These are phyloP conservation scores for Perccottus glenii DNA, from an alignment of 2,113 vertebrate species.

Conservation along the genomic window DNA sequence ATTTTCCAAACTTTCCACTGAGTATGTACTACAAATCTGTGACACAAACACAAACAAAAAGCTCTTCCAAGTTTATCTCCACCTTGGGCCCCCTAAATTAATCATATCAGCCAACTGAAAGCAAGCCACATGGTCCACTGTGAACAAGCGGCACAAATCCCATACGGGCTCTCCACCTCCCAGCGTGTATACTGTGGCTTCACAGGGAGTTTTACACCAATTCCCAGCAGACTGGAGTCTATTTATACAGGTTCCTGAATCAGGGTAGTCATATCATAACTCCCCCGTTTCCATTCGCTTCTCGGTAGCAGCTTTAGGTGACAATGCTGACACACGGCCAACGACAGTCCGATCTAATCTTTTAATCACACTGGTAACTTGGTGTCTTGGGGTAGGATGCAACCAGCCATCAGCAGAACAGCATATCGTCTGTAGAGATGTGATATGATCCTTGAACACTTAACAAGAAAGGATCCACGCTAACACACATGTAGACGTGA, in stretches of 20 bases:
- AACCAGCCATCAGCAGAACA: constrained; percentile 31
- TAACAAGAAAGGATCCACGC: constrained; percentile 36
- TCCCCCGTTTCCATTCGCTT: background rate
- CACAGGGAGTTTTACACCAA: constrained; percentile 48
- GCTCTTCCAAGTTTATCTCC: constrained; percentile 21
- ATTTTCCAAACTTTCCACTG: background rate
- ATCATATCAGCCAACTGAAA: constrained; percentile 32
- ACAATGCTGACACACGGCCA: constrained; percentile 57
- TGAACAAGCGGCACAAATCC: constrained; percentile 42
- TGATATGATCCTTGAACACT: constrained; percentile 60
- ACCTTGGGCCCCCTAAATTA: constrained; percentile 38
- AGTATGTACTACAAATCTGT: background rate
- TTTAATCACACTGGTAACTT: constrained; percentile 71
- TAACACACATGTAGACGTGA: constrained; percentile 33
- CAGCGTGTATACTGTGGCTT: constrained; percentile 42
- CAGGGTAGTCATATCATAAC: constrained; percentile 34
- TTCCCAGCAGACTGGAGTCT: constrained; percentile 59
- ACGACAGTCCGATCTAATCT: constrained; percentile 73
- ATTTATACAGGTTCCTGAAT: constrained; percentile 68
- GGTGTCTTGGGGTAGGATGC: constrained; percentile 54
- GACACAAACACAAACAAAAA: background rate
- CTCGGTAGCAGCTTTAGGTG: constrained; percentile 52
- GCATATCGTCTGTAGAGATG: constrained; percentile 59
- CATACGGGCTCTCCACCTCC: constrained; percentile 47
- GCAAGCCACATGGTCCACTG: constrained; percentile 30